phyloP scores from a whole-genome alignment of 2,888 invertebrate species.

The Tenthredo distinguenda region DNA sequence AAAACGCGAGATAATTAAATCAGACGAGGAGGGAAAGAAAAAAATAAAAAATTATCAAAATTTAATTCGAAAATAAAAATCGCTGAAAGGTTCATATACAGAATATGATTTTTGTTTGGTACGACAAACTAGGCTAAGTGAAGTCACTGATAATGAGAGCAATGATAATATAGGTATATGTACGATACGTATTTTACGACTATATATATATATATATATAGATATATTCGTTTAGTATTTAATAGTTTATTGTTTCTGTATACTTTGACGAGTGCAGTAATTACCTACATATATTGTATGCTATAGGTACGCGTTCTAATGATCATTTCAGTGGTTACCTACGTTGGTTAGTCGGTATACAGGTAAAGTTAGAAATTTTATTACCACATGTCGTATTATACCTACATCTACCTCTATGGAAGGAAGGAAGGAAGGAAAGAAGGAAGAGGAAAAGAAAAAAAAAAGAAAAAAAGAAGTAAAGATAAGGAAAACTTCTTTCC shows the following conservation, averaged over 20 bases:
- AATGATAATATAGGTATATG: not conserved
- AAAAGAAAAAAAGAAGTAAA: slow-evolving; percentile 22
- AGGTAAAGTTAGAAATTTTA: not conserved
- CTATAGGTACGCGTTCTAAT: no score
- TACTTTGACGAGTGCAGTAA: no score
- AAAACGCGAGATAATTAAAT: not conserved
- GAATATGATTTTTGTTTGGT: not conserved
- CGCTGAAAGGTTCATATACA: not conserved
- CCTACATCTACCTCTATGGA: not conserved
- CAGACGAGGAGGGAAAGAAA: not conserved
- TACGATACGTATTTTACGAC: not conserved
- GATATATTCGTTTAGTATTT: no score
- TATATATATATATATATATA: not conserved
- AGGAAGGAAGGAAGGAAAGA: not conserved
- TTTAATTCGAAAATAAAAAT: not conserved
- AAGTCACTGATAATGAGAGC: not conserved
- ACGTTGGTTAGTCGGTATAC: no score
- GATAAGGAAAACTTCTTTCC: slow-evolving; percentile 28
- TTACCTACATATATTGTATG: no score
- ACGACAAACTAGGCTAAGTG: not conserved
- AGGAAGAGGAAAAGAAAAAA: no score
- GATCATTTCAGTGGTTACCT: no score
- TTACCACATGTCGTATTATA: not conserved
- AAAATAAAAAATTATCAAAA: not conserved
- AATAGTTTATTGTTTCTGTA: no score